Evolutionary conservation across 2,888 invertebrate species (phyloP).

Genomic region (Tetheella fluctuosa): DNA sequence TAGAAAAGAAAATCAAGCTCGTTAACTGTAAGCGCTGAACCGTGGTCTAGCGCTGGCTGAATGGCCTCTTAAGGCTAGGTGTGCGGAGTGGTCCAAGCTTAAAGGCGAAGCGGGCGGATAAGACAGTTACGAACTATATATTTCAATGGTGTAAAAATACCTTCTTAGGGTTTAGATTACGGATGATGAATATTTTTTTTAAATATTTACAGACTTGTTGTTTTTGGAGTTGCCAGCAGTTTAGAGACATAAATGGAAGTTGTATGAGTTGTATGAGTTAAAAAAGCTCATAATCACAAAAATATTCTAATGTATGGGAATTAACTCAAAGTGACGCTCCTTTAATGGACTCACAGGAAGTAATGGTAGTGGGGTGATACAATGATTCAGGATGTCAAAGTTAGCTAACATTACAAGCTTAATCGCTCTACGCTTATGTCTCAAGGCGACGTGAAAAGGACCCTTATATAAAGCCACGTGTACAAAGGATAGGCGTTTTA

Average conservation of each 20-base stretch:
- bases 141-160: not conserved
- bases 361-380: not conserved
- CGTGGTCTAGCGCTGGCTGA: constrained; percentile 57
- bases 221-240: no score
- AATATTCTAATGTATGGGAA: no score
- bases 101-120: constrained; percentile 2
- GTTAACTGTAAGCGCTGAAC: constrained; percentile 70
- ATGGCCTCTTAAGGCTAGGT: constrained; percentile 50
- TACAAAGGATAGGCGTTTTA: constrained; percentile 51
- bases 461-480: constrained; percentile 40
- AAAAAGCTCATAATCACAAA: no score
- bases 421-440: constrained; percentile 20
- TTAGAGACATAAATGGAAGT: no score
- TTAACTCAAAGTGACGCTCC: no score
- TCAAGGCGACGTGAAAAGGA: constrained; percentile 30
- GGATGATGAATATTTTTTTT: no score
- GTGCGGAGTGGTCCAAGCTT: constrained; percentile 9
- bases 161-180: no score
- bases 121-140: not conserved
- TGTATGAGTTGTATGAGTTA: no score
- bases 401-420: not conserved
- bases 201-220: no score
- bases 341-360: not conserved
- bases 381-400: no score
- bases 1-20: constrained; percentile 64